These are phyloP conservation scores for Eristalis tenax DNA, from an alignment of 2,888 invertebrate species.

Conservation along the genomic window DNA sequence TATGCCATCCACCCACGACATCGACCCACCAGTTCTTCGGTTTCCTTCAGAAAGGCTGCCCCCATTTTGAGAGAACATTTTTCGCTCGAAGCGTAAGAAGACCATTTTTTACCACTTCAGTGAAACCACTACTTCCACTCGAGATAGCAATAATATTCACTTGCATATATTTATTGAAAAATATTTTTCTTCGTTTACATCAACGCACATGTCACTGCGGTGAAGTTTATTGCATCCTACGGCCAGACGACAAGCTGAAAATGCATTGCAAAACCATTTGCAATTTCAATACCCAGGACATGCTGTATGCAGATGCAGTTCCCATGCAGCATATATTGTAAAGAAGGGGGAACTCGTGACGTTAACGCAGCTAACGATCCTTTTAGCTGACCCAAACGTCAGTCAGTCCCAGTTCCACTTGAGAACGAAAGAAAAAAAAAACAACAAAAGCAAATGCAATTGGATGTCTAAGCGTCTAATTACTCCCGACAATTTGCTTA, in stretches of 20 bases:
- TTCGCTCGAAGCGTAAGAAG: constrained; percentile 13
- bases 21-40: not conserved
- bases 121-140: not conserved
- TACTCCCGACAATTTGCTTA: constrained; percentile 66
- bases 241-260: constrained; percentile 62
- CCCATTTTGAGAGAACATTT: constrained; percentile 12
- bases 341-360: not conserved
- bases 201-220: constrained; percentile 55
- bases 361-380: constrained; percentile 13
- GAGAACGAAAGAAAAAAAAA: not conserved
- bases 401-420: constrained; percentile 39
- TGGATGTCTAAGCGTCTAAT: constrained; percentile 61
- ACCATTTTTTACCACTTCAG: not conserved
- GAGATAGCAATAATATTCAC: constrained; percentile 20
- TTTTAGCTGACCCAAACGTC: constrained; percentile 42
- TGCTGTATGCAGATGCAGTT: not conserved
- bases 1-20: not conserved
- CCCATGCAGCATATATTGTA: not conserved
- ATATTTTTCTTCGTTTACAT: constrained; percentile 69
- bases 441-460: constrained; percentile 33
- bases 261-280: constrained; percentile 54
- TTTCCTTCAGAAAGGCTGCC: not conserved
- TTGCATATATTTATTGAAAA: constrained; percentile 64
- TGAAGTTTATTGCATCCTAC: constrained; percentile 67
- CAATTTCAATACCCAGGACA: constrained; percentile 18